Conservation (phyloP, 2,113 vertebrate genomes). For the Semicossyphus pulcher region DNA sequence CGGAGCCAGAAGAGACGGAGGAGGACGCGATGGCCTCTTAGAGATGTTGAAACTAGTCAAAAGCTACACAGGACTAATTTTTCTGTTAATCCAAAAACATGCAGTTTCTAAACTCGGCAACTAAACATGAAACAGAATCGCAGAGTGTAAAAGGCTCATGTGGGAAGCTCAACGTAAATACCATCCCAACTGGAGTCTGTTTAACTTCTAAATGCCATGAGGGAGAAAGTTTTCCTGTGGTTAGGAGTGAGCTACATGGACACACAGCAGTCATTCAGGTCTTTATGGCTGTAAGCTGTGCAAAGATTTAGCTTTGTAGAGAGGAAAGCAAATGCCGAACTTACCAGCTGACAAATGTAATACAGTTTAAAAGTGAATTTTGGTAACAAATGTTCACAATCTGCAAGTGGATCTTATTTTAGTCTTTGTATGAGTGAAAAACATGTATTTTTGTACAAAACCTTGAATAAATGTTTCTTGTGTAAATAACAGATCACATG, state of each 20-base stretch:
- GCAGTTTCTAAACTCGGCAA: neutral
- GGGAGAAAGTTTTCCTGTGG: neutral
- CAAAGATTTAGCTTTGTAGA: neutral
- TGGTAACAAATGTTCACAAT: neutral
- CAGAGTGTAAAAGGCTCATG: no score
- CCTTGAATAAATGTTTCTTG: constrained; percentile 28
- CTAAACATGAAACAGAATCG: neutral
- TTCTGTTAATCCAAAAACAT: no score
- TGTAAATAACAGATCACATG: neutral
- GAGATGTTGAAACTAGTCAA: neutral
- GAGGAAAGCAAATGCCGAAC: neutral
- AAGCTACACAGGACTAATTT: neutral
- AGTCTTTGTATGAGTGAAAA: neutral
- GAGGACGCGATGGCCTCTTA: constrained; percentile 19
- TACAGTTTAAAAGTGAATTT: no score
- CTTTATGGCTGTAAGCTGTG: neutral
- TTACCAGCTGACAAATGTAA: neutral
- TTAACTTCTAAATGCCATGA: no score
- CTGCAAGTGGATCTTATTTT: neutral
- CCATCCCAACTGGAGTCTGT: no score
- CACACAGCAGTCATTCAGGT: no score
- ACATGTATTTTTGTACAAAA: constrained; percentile 24
- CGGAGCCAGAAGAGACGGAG: constrained; percentile 79
- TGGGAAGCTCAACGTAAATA: no score
- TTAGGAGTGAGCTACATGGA: neutral